Base-by-base conservation (phyloP, 2,888 invertebrate species). In the Trichopoda pennipes region DNA sequence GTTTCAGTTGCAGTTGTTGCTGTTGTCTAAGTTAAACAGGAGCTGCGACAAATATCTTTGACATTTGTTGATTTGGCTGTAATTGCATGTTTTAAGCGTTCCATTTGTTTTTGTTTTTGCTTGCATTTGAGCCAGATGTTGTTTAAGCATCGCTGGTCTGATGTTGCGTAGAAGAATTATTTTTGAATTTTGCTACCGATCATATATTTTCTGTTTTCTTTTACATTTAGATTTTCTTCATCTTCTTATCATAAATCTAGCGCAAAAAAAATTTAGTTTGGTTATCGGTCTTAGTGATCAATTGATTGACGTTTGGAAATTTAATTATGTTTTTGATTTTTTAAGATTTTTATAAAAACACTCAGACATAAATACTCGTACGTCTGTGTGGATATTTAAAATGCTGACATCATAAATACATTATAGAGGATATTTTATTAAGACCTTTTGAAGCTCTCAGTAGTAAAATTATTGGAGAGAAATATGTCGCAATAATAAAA, bases 21-120 rank as follows among this genome's bases (percentile, higher is more conserved):
- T 12, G 38, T 38, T 10, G 12, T 38, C 12, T 12, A 68, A 55
- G 49, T 75, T 72, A 56, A 72, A 82, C 79, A 78, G 72, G 75
- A 75, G 79, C 66, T 74, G 72, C 78, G 81, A 82, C 81, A 82
- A 82, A 82, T 82, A 79, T 82, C 79, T 82, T 75, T 79, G 82
- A 82, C 82, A 79, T 70, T 82, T 79, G 82, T 79, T 79, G 82
- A 82, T 73, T 81, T 78, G 81, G 74, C 69, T 78, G 81, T 82
- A 82, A 79, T 82, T 82, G 82, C 79, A 75, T 79, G 70, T 70
- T 70, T 60, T 66, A 69, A 55, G 35, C 64, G 64, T 70, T 74
- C 44, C 53, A 53, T 64, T 61, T 23, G 44, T 72, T 60, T 35
- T 53, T 44, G 32, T 44, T 28, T 64, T 61, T 23, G 44, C n/a